Evolutionary conservation across 2,888 invertebrate genomes (phyloP), one percentile per base, ranked within the genome.

Genomic region (Lochmaea crataegi): DNA sequence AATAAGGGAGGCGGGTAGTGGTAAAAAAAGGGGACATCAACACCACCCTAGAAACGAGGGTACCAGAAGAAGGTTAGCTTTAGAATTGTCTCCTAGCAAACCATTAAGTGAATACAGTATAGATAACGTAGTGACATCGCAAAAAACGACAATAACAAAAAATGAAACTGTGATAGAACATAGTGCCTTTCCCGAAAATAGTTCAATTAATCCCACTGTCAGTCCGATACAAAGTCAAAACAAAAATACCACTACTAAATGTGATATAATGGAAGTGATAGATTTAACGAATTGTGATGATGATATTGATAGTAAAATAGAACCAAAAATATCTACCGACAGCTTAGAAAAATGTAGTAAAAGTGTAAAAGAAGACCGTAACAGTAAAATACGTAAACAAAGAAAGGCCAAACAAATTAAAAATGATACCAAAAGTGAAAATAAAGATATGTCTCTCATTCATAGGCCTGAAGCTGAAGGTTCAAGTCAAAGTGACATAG

Each of bases 1-100:
- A 87, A 86, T 89, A 87, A 89, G 88, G 88, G 89, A 88, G 87
- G 88, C 90, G 88, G 89, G 89, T 87, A 88, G 89, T 88, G 89
- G 87, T 84, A 90, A 89, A 87, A 92, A 92, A 86, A 90, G 92
- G 87, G 93, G 93, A 80, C 93, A 92, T 87, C 93, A 93, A 87
- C 92, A 93, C 88, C 93, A 93, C 88, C 93, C 92, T 85, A 91
- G 92, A 77, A 90, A 92, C 84, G 84, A 85, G 78, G 86, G 86
- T 80, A 84, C 79, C 75, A 84, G 86, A 77, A 81, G 83, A 72
- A 87, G 90, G 84, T 90, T 88, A 87, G 88, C 88, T 87, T 88
- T 89, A 86, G 89, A 89, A 65, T 73, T 76, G 38, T 70, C 74
- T 26, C 74, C 77, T 86, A 72, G 75, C 65, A 77, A 78, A 70